Percentiles rank a stretch among this genome's conserved stretches.
phyloP scores from a whole-genome alignment of 2,113 vertebrate species.

The Psettodes erumei region DNA sequence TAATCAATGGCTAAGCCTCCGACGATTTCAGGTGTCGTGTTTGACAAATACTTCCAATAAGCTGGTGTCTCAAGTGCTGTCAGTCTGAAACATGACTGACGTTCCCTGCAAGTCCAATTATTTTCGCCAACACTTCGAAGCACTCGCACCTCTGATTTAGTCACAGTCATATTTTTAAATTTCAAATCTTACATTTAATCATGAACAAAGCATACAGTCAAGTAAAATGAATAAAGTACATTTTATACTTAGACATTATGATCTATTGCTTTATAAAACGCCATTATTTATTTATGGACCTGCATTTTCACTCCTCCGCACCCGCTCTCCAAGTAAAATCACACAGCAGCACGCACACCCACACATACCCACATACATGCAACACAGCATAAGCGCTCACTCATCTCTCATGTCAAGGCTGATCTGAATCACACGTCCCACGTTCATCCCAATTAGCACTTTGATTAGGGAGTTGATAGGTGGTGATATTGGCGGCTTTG shows the following conservation, averaged over 20 bases:
- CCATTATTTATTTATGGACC: constrained; percentile 49
- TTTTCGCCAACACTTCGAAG: constrained; percentile 10
- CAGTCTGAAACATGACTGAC: constrained; percentile 55
- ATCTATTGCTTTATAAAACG: constrained; percentile 28
- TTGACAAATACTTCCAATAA: constrained; percentile 75
- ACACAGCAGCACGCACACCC: constrained; percentile 13
- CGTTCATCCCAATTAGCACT: constrained; percentile 78
- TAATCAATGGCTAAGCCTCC: constrained; percentile 62
- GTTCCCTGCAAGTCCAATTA: constrained; percentile 43
- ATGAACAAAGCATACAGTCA: constrained; percentile 25
- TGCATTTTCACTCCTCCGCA: constrained; percentile 33
- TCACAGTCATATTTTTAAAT: constrained; percentile 34
- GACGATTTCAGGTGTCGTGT: constrained; percentile 53
- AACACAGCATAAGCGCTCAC: constrained; percentile 43
- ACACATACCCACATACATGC: constrained; percentile 15
- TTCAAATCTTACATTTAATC: constrained; percentile 20
- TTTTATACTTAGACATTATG: constrained; percentile 28
- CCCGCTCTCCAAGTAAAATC: constrained; percentile 21
- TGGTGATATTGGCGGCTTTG: constrained; percentile 74
- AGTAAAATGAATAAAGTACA: constrained; percentile 14
- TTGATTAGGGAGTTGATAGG: constrained; percentile 77
- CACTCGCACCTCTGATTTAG: constrained; percentile 68
- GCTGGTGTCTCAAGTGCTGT: constrained; percentile 56
- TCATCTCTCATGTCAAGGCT: constrained; percentile 68
- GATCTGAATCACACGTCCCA: constrained; percentile 74